Conservation (phyloP, 2,888 invertebrate genomes). For the Diabrotica balteata region DNA sequence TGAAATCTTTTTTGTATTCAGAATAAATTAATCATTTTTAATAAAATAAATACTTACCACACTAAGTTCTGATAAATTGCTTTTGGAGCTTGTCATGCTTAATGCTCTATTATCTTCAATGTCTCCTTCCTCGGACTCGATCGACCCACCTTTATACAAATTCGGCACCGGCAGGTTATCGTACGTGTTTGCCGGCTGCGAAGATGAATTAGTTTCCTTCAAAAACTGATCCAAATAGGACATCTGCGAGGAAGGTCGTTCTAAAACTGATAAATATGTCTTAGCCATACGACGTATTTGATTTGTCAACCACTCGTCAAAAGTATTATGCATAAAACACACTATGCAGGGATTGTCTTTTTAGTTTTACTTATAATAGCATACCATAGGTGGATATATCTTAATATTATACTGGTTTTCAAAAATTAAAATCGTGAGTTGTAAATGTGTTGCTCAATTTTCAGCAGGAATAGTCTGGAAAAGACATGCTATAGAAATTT, state of each 20-base stretch:
- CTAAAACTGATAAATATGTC: conserved; percentile 69
- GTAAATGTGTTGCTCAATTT: too few species aligned
- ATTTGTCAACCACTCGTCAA: conserved; percentile 7
- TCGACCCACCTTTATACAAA: conserved; percentile 64
- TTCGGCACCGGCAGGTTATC: conserved; percentile 54
- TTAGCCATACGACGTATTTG: neutral
- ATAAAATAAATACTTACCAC: conserved; percentile 65
- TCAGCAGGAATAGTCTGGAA: too few species aligned
- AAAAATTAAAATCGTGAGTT: too few species aligned
- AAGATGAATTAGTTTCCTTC: conserved; percentile 70
- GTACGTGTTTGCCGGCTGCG: conserved; percentile 50
- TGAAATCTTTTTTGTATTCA: too few species aligned
- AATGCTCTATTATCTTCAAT: conserved; percentile 79
- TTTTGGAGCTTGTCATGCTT: conserved; percentile 82
- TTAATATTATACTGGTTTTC: too few species aligned
- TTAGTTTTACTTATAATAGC: too few species aligned
- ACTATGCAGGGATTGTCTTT: neutral
- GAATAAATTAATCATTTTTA: too few species aligned
- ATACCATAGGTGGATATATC: too few species aligned
- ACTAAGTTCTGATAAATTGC: conserved; percentile 83
- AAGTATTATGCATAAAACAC: conserved; percentile 16
- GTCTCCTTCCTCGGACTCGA: conserved; percentile 76
- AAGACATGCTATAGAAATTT: too few species aligned
- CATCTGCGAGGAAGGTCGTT: conserved; percentile 89
- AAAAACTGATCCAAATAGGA: conserved; percentile 90